phyloP scores from a whole-genome alignment of 2,888 invertebrate species.

The Parnassius glacialis region DNA sequence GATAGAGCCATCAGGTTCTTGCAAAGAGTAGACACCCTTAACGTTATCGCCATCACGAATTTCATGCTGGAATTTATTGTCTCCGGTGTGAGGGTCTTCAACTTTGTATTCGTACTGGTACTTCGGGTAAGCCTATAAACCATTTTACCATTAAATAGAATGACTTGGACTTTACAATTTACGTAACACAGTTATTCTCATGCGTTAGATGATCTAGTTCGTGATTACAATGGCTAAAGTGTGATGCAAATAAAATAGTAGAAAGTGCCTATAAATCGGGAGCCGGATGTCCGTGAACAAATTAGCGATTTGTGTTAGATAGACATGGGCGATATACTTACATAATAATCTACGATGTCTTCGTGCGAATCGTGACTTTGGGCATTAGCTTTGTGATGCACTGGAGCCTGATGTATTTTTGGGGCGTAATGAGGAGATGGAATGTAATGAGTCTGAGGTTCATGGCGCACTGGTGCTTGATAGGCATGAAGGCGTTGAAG shows the following conservation, averaged over 20 bases:
- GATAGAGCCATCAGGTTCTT: constrained; percentile 81
- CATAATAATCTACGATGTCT: constrained; percentile 72
- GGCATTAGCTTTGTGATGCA: constrained; percentile 43
- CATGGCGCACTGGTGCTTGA: constrained; percentile 38
- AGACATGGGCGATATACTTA: constrained; percentile 46
- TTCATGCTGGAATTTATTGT: constrained; percentile 82
- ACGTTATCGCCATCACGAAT: constrained; percentile 83
- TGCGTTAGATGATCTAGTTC: constrained; percentile 37
- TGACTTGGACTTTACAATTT: constrained; percentile 31
- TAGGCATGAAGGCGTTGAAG: constrained; percentile 44
- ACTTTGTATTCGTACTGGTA: constrained; percentile 83
- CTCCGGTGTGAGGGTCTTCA: constrained; percentile 82
- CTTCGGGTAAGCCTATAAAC: constrained; percentile 75
- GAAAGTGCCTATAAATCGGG: constrained; percentile 59
- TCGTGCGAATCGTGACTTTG: constrained; percentile 65
- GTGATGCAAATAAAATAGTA: constrained; percentile 53
- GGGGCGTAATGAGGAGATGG: constrained; percentile 38
- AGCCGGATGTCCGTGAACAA: constrained; percentile 47
- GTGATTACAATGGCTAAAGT: constrained; percentile 35
- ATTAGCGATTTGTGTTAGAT: constrained; percentile 37
- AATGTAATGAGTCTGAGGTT: constrained; percentile 34
- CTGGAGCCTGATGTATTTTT: constrained; percentile 38
- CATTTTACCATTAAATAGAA: constrained; percentile 20
- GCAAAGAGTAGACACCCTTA: constrained; percentile 82
- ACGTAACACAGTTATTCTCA: constrained; percentile 41